phyloP scores from a whole-genome alignment of 1,140 invertebrate genomes.

The Aphaenogaster floridana region DNA sequence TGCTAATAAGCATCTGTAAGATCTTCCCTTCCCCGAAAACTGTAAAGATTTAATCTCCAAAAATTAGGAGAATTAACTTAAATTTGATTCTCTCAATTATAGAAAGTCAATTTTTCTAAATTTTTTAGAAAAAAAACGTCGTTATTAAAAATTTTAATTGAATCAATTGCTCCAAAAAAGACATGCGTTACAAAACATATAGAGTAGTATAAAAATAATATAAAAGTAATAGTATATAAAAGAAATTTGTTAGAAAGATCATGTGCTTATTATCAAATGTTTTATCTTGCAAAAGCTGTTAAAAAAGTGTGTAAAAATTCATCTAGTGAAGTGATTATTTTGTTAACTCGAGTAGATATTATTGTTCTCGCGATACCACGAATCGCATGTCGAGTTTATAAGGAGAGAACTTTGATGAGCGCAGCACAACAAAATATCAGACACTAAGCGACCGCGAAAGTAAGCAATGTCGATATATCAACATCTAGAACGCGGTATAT shows the following conservation, averaged over 20 bases:
- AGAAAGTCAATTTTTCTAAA: not conserved
- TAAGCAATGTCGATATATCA: not conserved
- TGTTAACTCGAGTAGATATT: not conserved
- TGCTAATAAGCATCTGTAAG: no score
- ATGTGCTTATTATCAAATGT: not conserved
- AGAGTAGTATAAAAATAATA: not conserved
- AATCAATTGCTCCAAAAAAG: not conserved
- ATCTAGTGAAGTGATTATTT: not conserved
- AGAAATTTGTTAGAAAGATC: not conserved
- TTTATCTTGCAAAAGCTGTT: not conserved
- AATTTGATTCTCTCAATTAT: not conserved
- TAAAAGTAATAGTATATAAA: not conserved
- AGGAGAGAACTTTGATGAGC: constrained; percentile 22
- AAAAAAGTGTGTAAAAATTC: not conserved
- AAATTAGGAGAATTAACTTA: not conserved
- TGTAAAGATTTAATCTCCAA: not conserved
- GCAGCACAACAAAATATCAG: constrained; percentile 27
- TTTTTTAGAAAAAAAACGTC: not conserved
- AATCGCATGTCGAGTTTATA: constrained; percentile 12
- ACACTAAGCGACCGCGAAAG: not conserved
- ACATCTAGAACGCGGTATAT: not conserved
- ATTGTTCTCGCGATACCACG: constrained; percentile 22
- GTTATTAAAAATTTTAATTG: not conserved
- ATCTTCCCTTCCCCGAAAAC: no score
- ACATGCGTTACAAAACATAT: not conserved